These are phyloP conservation scores for Reinhardtius hippoglossoides DNA, from an alignment of 2,113 vertebrate species.

Conservation along the genomic window DNA sequence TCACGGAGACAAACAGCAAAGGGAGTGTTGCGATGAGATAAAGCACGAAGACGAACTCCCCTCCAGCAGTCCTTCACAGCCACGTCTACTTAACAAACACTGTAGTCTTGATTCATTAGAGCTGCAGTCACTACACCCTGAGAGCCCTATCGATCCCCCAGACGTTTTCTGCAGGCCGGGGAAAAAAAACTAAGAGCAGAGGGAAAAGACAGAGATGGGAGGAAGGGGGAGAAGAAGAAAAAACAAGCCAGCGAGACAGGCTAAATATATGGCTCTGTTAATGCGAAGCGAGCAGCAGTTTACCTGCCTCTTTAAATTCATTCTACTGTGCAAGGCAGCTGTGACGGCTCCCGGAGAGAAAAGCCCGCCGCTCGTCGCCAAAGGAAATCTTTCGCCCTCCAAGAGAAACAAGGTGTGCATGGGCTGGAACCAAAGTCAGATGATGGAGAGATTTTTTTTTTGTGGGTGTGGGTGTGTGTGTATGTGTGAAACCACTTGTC, in stretches of 20 bases:
- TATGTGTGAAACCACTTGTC: constrained; percentile 33
- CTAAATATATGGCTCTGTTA: constrained; percentile 71
- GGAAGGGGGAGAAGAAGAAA: background rate
- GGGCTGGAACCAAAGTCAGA: constrained; percentile 55
- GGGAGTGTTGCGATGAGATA: constrained; percentile 42
- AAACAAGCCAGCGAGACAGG: constrained; percentile 43
- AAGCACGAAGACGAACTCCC: constrained; percentile 59
- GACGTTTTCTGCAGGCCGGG: constrained; percentile 54
- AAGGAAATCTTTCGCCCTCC: constrained; percentile 63
- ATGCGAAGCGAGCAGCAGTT: constrained; percentile 65
- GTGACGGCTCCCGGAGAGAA: constrained; percentile 56
- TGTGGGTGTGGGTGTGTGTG: background rate
- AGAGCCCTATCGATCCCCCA: constrained; percentile 72
- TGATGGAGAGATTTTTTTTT: constrained; percentile 49
- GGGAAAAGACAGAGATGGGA: constrained; percentile 37
- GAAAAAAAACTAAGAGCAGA: constrained; percentile 29
- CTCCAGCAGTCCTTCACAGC: constrained; percentile 63
- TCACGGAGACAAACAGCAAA: constrained; percentile 29
- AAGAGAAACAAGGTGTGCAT: constrained; percentile 69
- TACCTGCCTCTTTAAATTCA: constrained; percentile 76
- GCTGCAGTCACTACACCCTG: constrained; percentile 66
- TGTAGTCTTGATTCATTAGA: constrained; percentile 73
- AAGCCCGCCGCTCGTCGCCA: constrained; percentile 46
- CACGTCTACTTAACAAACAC: constrained; percentile 76
- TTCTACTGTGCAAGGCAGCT: constrained; percentile 47